phyloP scores from a whole-genome alignment of 2,888 invertebrate species.

The Polia nebulosa region DNA sequence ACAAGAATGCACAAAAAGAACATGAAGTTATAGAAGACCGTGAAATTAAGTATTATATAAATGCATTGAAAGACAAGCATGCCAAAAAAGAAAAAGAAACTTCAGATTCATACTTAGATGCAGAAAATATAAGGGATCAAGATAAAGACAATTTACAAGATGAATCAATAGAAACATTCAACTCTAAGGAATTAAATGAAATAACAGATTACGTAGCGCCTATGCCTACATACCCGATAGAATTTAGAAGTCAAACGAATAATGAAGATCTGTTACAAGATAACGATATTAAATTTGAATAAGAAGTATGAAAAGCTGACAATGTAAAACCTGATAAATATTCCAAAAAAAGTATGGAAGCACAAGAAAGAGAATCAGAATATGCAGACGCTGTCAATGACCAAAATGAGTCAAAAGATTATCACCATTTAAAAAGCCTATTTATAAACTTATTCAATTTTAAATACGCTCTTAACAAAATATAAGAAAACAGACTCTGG shows the following conservation, averaged over 20 bases:
- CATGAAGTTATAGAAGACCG: background rate
- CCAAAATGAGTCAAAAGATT: background rate
- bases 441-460: slow-evolving; percentile 8
- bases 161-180: background rate
- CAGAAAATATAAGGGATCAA: background rate
- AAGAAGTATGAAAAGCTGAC: background rate
- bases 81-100: background rate
- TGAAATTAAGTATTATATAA: background rate
- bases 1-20: background rate
- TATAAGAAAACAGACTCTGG: background rate
- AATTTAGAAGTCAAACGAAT: background rate
- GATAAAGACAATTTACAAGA: background rate
- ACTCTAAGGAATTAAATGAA: slow-evolving; percentile 16
- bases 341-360: background rate
- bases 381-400: background rate
- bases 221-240: background rate
- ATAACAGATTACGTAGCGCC: background rate
- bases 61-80: background rate
- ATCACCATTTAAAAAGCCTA: too few relatives aligned
- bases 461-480: background rate
- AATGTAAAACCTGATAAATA: background rate
- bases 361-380: background rate
- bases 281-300: slow-evolving; percentile 6
- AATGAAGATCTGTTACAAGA: slow-evolving; percentile 12
- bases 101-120: background rate